These are phyloP conservation scores for Emesis furor DNA, from an alignment of 2,888 invertebrate species.

Conservation along the genomic window DNA sequence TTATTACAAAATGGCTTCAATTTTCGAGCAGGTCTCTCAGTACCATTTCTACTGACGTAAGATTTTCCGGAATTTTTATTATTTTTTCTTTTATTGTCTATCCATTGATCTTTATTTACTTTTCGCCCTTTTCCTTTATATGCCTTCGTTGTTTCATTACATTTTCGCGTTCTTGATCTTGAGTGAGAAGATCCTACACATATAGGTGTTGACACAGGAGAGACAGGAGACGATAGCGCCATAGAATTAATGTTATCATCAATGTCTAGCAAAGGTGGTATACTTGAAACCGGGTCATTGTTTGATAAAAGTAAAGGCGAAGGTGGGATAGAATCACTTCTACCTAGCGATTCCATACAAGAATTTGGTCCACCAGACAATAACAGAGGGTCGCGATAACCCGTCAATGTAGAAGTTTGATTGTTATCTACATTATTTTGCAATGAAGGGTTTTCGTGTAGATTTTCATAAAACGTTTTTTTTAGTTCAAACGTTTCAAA, in stretches of 20 bases:
- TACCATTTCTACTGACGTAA: background rate
- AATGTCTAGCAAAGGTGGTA: background rate
- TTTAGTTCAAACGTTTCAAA: too few relatives aligned
- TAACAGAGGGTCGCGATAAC: too few relatives aligned
- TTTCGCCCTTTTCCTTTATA: background rate
- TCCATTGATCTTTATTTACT: background rate
- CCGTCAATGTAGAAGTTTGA: too few relatives aligned
- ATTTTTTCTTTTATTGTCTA: slow-evolving; percentile 1
- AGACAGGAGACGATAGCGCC: background rate
- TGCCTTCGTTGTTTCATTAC: background rate
- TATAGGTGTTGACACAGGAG: background rate
- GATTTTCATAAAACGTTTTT: too few relatives aligned
- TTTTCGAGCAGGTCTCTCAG: background rate
- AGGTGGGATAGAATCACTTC: too few relatives aligned
- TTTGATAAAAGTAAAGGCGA: background rate
- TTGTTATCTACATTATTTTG: too few relatives aligned
- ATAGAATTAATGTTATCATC: background rate
- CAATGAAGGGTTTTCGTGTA: too few relatives aligned
- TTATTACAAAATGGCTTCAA: too few relatives aligned
- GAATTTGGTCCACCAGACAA: too few relatives aligned
- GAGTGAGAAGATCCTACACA: background rate
- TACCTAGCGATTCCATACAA: too few relatives aligned
- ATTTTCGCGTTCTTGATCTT: background rate
- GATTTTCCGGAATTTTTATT: background rate
- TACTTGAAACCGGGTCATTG: background rate